Evolutionary conservation across 2,113 vertebrate genomes (phyloP).

Genomic region (Lathamus discolor): DNA sequence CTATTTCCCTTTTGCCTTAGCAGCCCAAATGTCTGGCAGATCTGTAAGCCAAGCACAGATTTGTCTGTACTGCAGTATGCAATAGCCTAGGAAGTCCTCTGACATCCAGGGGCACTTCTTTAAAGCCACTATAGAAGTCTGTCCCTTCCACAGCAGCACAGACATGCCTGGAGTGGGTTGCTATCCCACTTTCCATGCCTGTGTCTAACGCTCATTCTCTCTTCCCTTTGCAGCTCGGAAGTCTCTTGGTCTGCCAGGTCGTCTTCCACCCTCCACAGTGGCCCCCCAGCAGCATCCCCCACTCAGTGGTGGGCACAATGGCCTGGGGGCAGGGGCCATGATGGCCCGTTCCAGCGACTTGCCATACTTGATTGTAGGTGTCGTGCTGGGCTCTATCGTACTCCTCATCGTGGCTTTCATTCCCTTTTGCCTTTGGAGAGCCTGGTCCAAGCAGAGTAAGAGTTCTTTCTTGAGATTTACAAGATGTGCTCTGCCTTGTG

Average conservation of each 20-base stretch:
- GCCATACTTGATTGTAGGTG: conserved; percentile 91
- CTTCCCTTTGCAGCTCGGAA: conserved; percentile 71
- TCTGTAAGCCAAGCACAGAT: neutral
- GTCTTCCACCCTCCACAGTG: conserved; percentile 73
- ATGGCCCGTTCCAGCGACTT: conserved; percentile 89
- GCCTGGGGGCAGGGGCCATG: conserved; percentile 69
- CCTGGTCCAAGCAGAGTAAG: conserved; percentile 98
- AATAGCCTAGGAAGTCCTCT: neutral
- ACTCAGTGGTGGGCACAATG: conserved; percentile 52
- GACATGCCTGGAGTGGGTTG: neutral
- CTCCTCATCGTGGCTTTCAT: conserved; percentile 95
- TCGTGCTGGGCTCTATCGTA: conserved; percentile 89
- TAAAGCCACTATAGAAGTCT: neutral
- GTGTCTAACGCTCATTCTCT: neutral
- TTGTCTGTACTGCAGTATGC: neutral
- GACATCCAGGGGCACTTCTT: neutral
- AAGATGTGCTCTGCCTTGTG: neutral
- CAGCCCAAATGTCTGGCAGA: neutral
- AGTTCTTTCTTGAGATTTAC: neutral
- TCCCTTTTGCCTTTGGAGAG: conserved; percentile 95
- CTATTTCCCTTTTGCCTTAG: neutral
- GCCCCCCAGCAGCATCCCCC: conserved; percentile 65
- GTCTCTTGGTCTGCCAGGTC: conserved; percentile 76
- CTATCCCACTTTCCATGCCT: neutral
- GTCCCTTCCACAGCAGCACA: neutral